Evolutionary conservation across 2,113 vertebrate genomes (phyloP), one percentile per base, ranked within the genome.

Genomic region (Odocoileus virginianus): DNA sequence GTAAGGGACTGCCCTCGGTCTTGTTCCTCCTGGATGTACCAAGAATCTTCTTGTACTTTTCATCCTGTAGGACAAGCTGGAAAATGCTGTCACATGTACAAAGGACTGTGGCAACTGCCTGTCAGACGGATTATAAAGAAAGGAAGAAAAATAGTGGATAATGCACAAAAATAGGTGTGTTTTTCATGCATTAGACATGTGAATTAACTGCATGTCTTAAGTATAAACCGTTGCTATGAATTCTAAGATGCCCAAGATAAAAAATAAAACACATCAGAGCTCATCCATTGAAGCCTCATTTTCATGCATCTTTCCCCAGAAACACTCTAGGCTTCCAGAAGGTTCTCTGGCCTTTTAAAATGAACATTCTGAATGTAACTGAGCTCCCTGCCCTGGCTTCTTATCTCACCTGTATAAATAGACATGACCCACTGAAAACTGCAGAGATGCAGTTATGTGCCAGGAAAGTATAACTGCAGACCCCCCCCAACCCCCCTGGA

Each of bases 201-300:
- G 92, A 94, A 23, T 71, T 79, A 52, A 52, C 30, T 52, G 7
- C 17, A 36, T 87, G 83, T 28, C 17, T 15, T 83, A 9, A 60
- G 90, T 55, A 87, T 52, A 89, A 87, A 74, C 6, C 30, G 2
- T 91, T 91, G 33, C 64, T 85, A 4, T 90, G 36, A 61, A 94
- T 87, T 89, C 89, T 81, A 52, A 91, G 74, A 76, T 83, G 15
- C 10, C 71, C 84, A 60, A 74, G 25, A 54, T 64, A 87, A 84
- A 95, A 92, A 86, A 83, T 71, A 90, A 30, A 76, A 55, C 43
- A 82, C 82, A 54, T 45, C 21, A 74, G 58, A 94, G 40, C 4
- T 87, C 91, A 89, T 88, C 50, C 86, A 78, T 90, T 96, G 17
- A 84, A 89, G 64, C 78, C 67, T 93, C 43, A 67, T 78, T 97